phyloP scores from a whole-genome alignment of 2,113 vertebrate genomes.

The Entomyzon cyanotis region DNA sequence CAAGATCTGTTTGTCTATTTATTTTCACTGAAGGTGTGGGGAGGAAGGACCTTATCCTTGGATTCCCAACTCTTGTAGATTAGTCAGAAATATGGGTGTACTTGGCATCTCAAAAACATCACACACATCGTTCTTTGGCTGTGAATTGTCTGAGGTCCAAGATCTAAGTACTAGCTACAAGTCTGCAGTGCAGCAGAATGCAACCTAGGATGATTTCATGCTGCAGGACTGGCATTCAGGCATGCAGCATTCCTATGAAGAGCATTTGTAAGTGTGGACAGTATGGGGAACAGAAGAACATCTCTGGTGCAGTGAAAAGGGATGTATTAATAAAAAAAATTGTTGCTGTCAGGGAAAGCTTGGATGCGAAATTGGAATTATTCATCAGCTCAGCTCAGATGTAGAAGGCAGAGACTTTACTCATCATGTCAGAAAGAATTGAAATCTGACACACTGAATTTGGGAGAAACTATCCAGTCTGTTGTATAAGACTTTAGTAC shows the following conservation, averaged over 20 bases:
- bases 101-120: neutral
- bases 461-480: neutral
- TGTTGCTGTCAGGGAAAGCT: neutral
- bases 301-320: neutral
- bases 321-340: neutral
- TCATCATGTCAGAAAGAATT: neutral
- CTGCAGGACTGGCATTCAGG: neutral
- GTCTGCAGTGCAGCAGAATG: neutral
- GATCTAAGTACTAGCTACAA: neutral
- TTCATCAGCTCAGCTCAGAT: neutral
- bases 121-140: rapidly evolving
- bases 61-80: neutral
- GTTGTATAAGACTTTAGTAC: neutral
- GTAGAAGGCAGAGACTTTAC: neutral
- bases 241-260: neutral
- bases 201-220: neutral
- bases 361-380: neutral
- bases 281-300: neutral
- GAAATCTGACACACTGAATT: neutral
- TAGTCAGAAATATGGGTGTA: neutral
- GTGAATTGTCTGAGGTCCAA: neutral
- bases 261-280: neutral
- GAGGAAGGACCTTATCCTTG: neutral
- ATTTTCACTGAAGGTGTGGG: neutral
- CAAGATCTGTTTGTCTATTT: neutral